Conservation (phyloP, 2,797 vertebrate genomes). For the Pogonophryne albipinna region DNA sequence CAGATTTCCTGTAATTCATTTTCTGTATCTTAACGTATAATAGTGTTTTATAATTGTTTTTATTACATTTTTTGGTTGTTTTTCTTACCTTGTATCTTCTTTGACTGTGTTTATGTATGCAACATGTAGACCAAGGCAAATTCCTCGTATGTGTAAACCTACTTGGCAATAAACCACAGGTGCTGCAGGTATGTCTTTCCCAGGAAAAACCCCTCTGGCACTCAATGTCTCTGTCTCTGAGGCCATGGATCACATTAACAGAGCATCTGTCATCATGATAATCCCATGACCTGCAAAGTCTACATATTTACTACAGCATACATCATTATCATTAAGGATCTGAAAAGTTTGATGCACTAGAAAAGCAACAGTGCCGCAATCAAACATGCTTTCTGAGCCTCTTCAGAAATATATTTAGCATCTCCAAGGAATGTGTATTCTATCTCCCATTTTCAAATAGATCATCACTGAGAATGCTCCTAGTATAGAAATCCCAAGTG, state of each 20-base stretch:
- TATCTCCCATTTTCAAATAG: slow-evolving; percentile 66
- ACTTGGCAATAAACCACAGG: too few species aligned
- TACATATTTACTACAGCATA: slow-evolving; percentile 38
- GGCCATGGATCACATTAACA: slow-evolving; percentile 29
- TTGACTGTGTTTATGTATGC: too few species aligned
- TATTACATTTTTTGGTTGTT: too few species aligned
- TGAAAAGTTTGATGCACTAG: slow-evolving; percentile 44
- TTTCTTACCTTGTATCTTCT: too few species aligned
- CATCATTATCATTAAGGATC: slow-evolving; percentile 62
- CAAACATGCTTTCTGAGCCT: slow-evolving; percentile 37
- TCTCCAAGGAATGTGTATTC: slow-evolving; percentile 60
- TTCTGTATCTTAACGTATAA: too few species aligned
- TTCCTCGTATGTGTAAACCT: too few species aligned
- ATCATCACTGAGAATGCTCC: slow-evolving; percentile 64
- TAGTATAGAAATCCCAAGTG: slow-evolving; percentile 69
- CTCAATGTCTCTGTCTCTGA: not conserved
- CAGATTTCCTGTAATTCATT: too few species aligned
- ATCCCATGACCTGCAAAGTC: slow-evolving; percentile 27
- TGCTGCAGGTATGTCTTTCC: too few species aligned
- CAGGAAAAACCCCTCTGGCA: not conserved
- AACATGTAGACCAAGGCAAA: too few species aligned
- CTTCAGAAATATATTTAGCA: slow-evolving; percentile 70
- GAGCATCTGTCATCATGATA: slow-evolving; percentile 4
- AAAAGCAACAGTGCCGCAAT: slow-evolving; percentile 7
- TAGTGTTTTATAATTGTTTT: too few species aligned